Evolutionary conservation across 2,797 vertebrate species (phyloP).

Genomic region (Iguana delicatissima): DNA sequence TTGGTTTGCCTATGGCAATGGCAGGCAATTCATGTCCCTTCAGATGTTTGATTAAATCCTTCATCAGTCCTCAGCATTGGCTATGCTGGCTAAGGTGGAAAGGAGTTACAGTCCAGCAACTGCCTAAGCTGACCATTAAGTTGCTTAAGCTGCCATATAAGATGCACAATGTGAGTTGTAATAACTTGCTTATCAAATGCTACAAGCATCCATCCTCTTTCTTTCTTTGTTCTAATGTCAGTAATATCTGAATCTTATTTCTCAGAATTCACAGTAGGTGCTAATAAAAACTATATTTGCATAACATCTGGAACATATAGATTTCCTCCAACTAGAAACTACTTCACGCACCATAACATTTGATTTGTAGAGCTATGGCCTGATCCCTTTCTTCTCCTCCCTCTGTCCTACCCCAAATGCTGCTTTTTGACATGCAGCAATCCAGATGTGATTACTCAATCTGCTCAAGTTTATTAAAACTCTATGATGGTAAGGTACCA

Average conservation of each 20-base stretch:
- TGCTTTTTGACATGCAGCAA: constrained; percentile 52
- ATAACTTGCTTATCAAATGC: neutral
- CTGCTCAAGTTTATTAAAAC: constrained; percentile 24
- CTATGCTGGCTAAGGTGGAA: neutral
- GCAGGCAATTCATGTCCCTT: neutral
- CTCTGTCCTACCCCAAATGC: neutral
- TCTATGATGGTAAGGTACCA: neutral
- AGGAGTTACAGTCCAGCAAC: neutral
- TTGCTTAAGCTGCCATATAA: no score
- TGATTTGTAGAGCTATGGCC: constrained; percentile 32
- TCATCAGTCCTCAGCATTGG: neutral
- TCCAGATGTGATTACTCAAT: constrained; percentile 44
- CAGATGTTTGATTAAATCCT: neutral
- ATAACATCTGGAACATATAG: constrained; percentile 52
- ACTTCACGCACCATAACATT: constrained; percentile 42
- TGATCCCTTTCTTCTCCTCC: constrained; percentile 26
- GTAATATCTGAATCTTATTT: constrained; percentile 22
- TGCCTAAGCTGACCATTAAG: no score
- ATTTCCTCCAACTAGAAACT: constrained; percentile 35
- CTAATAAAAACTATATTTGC: neutral
- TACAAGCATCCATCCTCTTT: neutral
- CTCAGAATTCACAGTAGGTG: neutral
- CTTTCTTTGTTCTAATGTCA: neutral
- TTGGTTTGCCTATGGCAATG: neutral
- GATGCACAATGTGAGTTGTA: no score